Percentiles rank a stretch among this genome's conserved stretches.
phyloP scores from a whole-genome alignment of 2,888 invertebrate species.

The Drosophila prolongata region DNA sequence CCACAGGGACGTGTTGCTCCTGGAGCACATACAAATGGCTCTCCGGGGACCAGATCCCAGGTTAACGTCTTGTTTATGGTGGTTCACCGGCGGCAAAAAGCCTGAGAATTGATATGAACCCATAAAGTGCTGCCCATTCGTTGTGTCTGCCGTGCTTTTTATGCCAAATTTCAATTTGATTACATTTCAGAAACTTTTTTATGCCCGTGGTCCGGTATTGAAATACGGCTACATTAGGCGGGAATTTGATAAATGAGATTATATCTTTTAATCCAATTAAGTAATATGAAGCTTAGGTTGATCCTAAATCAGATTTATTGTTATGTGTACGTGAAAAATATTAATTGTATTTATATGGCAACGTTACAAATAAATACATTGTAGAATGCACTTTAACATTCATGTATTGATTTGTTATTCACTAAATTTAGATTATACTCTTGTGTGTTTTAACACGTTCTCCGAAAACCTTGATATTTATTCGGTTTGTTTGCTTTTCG shows the following conservation, averaged over 20 bases:
- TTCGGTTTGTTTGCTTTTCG: conserved; percentile 19
- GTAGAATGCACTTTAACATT: background rate
- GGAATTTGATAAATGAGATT: conserved; percentile 38
- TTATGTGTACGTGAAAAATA: background rate
- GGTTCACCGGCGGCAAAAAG: conserved; percentile 61
- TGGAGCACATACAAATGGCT: conserved; percentile 77
- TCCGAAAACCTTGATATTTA: background rate
- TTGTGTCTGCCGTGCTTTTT: conserved; percentile 36
- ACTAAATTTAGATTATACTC: background rate
- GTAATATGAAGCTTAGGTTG: background rate
- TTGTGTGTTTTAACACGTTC: background rate
- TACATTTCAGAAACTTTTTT: conserved; percentile 32
- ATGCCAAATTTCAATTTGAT: conserved; percentile 42
- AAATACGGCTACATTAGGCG: conserved; percentile 29
- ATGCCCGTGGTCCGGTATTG: conserved; percentile 26
- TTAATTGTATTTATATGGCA: no score
- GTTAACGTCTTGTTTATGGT: conserved; percentile 65
- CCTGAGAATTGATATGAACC: conserved; percentile 76
- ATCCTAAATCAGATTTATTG: background rate
- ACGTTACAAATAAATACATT: no score
- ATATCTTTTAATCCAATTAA: conserved; percentile 37
- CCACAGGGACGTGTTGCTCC: conserved; percentile 47
- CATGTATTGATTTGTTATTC: background rate
- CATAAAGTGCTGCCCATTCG: conserved; percentile 64
- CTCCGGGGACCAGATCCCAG: conserved; percentile 72